Conservation (phyloP, 2,888 invertebrate species). For the Coelinius sp. region DNA sequence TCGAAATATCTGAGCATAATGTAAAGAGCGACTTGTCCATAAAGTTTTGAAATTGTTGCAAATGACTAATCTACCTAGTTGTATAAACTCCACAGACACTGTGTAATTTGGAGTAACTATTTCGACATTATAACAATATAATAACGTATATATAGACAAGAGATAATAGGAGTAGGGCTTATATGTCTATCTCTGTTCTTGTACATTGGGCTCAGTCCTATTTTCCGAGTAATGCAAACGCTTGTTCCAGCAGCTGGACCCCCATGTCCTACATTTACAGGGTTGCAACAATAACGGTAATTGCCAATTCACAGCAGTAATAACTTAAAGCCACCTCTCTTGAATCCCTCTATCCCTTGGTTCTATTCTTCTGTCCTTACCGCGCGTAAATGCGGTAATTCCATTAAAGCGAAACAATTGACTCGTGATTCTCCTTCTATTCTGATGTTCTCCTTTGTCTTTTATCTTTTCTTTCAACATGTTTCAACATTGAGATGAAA, state of each 20-base stretch:
- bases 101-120: conserved; percentile 53
- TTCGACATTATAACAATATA: conserved; percentile 49
- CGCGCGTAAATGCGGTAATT: conserved; percentile 38
- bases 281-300: conserved; percentile 62
- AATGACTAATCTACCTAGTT: background rate
- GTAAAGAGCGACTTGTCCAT: background rate
- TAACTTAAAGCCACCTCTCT: conserved; percentile 51
- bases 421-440: conserved; percentile 29
- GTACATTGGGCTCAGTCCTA: conserved; percentile 41
- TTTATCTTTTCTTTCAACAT: conserved; percentile 40
- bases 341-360: background rate
- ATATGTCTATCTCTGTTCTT: conserved; percentile 31
- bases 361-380: background rate
- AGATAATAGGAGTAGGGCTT: conserved; percentile 39
- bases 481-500: conserved; percentile 3
- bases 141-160: conserved; percentile 27
- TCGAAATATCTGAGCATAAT: background rate
- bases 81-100: conserved; percentile 41
- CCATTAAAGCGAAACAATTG: conserved; percentile 51
- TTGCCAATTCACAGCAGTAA: conserved; percentile 63
- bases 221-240: conserved; percentile 48
- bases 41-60: background rate
- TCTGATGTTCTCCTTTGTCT: conserved; percentile 11
- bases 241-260: conserved; percentile 56
- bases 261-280: conserved; percentile 56